Evolutionary conservation across 2,113 vertebrate genomes (phyloP), one percentile per base, ranked within the genome.

Genomic region (Myodes glareolus): DNA sequence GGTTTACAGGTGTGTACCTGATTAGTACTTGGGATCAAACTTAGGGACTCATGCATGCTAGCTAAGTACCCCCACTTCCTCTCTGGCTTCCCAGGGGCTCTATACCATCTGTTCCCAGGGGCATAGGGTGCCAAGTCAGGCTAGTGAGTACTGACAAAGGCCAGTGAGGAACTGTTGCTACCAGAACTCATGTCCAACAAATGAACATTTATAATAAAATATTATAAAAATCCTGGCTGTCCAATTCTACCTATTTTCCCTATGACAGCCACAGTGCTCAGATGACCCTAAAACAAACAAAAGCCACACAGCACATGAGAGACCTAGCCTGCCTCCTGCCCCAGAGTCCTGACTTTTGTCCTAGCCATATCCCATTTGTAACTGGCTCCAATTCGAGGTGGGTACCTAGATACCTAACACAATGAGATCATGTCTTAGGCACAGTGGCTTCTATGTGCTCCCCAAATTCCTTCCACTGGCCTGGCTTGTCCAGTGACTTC

Each of bases 401-500:
- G 95, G 92, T 85, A 77, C 93, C 80, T 68, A 78, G 80, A 80
- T 86, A 81, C 92, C 86, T 75, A 92, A 45, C 77, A 85, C 72
- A 77, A 95, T 98, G 97, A 97, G 97, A 96, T 98, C 98, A 97
- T 96, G 89, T 97, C 91, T 97, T 95, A 65, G 90, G 92, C 95
- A 98, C 95, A 97, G 97, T 97, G 87, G 95, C 81, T 92, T 84
- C 95, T 98, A 33, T 97, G 92, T 98, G 92, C 50, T 97, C 91
- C 82, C 91, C 21, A 45, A 97, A 97, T 97, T 98, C 98, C 97
- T 97, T 97, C 92, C 94, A 96, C 98, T 55, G 61, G 96, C 94
- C 92, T 80, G 94, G 98, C 97, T 98, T 90, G 97, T 97, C 89
- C 68, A 96, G 97, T 97, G 96, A 98, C 97, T 97, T 92, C 23